Evolutionary conservation across 2,113 vertebrate species (phyloP), one percentile per base, ranked within the genome.

Genomic region (Percopsis transmontana): DNA sequence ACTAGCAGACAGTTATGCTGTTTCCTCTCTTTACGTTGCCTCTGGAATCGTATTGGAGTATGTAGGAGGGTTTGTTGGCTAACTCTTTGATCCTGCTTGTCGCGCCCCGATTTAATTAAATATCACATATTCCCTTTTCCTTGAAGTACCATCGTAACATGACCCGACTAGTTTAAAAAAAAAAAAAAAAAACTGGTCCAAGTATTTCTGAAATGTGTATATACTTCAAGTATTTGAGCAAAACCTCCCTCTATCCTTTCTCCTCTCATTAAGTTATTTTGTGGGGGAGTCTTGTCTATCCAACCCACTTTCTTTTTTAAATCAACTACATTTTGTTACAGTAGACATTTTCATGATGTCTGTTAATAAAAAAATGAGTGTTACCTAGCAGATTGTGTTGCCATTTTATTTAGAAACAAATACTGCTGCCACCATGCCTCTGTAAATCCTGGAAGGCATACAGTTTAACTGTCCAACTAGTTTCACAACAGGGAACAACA

Each of bases 231-330:
- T 24, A 24, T 62, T 44, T 14, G 77, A 84, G 84, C 84, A 82
- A 79, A 75, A 78, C 73, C 65, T 56, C 59, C 65, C 60, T 53
- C 24, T 53, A 23, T 21, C 48, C 59, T 64, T 62, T 74, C 54
- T 70, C 66, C 83, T 67, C 66, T 92, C 84, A 79, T 94, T 96
- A 96, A 96, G 90, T 97, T 97, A 96, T 96, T 96, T 82, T 85
- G 84, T 87, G 86, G 89, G 93, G 91, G 91, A 83, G 89, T 90
- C 93, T 91, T 92, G 92, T 93, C 70, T 70, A 66, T 81, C 81
- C 79, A 44, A 63, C 79, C 82, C 76, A 84, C 80, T 85, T 72
- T 73, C 41, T 69, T 74, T 90, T 90, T 86, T 80, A 45, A 83
- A 88, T 84, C 66, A 75, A 88, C 82, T 88, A 88, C 85, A 71